These are phyloP conservation scores for Eremophila alpestris DNA, from an alignment of 2,797 vertebrate species.

Conservation along the genomic window DNA sequence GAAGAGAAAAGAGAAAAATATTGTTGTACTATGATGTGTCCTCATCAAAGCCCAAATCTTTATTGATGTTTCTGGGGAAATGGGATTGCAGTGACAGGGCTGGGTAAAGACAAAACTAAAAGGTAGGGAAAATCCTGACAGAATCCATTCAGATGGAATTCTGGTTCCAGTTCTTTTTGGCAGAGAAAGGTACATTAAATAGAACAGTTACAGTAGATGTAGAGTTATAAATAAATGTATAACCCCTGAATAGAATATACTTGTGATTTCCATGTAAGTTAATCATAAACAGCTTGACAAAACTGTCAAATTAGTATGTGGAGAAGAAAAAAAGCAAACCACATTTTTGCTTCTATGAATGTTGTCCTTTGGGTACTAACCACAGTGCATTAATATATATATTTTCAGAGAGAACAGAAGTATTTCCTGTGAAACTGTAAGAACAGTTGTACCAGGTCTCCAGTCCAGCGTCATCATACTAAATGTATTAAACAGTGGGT, in stretches of 20 bases:
- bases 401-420: neutral
- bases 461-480: neutral
- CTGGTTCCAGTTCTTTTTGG: neutral
- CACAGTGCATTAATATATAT: neutral
- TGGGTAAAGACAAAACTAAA: neutral
- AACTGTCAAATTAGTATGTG: neutral
- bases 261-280: neutral
- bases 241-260: neutral
- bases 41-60: neutral
- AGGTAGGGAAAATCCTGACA: neutral
- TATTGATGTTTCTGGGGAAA: neutral
- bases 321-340: neutral
- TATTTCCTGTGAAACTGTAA: neutral
- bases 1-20: neutral
- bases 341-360: neutral
- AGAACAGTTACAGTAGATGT: neutral
- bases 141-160: neutral
- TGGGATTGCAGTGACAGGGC: neutral
- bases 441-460: neutral
- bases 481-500: neutral
- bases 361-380: neutral
- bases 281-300: neutral
- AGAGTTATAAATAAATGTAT: neutral
- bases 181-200: neutral
- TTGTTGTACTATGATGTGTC: neutral